Conservation (phyloP, 2,888 invertebrate species). For the Noctua comes region DNA sequence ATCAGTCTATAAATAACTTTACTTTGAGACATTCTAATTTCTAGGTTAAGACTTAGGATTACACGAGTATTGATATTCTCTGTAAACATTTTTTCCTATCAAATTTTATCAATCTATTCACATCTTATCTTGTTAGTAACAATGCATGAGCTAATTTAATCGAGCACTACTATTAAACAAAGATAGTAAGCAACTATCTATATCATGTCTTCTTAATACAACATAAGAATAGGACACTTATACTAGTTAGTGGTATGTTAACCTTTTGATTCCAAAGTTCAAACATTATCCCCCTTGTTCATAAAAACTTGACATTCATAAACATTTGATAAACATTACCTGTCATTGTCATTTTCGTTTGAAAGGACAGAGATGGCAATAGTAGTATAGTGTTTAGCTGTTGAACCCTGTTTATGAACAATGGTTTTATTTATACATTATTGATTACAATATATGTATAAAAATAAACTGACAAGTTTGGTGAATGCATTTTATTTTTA, state of each 20-base stretch:
- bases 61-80: constrained; percentile 47
- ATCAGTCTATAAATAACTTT: constrained; percentile 56
- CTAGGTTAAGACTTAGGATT: constrained; percentile 60
- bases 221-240: constrained; percentile 39
- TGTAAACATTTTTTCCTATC: constrained; percentile 53
- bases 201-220: constrained; percentile 38
- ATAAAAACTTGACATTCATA: constrained; percentile 60
- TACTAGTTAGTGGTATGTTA: constrained; percentile 44
- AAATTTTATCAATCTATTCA: constrained; percentile 57
- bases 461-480: constrained; percentile 21
- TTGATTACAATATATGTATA: constrained; percentile 14
- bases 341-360: constrained; percentile 59
- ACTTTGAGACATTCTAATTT: constrained; percentile 55
- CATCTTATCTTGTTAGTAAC: constrained; percentile 67
- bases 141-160: constrained; percentile 64
- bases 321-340: constrained; percentile 61
- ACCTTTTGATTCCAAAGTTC: constrained; percentile 57
- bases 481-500: constrained; percentile 29
- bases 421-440: constrained; percentile 32
- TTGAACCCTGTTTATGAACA: constrained; percentile 29
- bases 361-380: constrained; percentile 46
- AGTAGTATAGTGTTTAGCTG: constrained; percentile 31
- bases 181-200: constrained; percentile 53
- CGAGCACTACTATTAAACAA: constrained; percentile 61
- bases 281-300: constrained; percentile 57